phyloP scores from a whole-genome alignment of 2,797 vertebrate species.

The Hephaestus fuliginosus region DNA sequence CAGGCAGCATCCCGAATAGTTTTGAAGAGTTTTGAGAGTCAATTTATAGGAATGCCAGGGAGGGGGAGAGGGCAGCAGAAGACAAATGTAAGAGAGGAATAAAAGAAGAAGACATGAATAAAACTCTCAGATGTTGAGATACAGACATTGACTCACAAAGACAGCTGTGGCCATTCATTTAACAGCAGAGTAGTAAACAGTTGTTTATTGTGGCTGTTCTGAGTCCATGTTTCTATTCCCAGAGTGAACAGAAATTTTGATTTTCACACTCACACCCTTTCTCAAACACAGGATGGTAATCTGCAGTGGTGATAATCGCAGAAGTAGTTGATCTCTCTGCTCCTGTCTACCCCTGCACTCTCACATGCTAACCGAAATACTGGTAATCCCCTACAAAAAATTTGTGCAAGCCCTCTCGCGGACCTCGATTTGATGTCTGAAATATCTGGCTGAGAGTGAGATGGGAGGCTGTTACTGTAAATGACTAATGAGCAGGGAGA shows the following conservation, averaged over 20 bases:
- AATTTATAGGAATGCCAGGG: slow-evolving; percentile 28
- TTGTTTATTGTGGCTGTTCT: slow-evolving; percentile 24
- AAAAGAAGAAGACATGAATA: slow-evolving; percentile 19
- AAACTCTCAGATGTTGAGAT: slow-evolving; percentile 43
- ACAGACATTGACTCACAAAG: slow-evolving; percentile 10
- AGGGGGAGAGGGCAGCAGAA: not conserved
- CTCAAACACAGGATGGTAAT: slow-evolving; percentile 44
- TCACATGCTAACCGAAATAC: slow-evolving; percentile 26
- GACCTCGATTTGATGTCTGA: slow-evolving; percentile 29
- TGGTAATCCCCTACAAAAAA: slow-evolving; percentile 22
- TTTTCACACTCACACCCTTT: slow-evolving; percentile 17
- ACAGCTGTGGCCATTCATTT: slow-evolving; percentile 17
- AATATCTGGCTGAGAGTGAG: slow-evolving; percentile 27
- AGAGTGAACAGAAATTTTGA: not conserved
- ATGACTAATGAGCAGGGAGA: slow-evolving; percentile 34
- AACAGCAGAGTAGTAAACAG: slow-evolving; percentile 29
- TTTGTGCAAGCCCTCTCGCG: slow-evolving; percentile 10
- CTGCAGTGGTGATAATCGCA: slow-evolving; percentile 11
- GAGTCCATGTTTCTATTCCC: slow-evolving; percentile 9
- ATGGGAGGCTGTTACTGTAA: slow-evolving; percentile 32
- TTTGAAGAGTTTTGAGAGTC: slow-evolving; percentile 19
- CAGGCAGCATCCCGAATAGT: slow-evolving; percentile 21
- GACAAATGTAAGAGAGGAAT: slow-evolving; percentile 31
- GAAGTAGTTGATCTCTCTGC: slow-evolving; percentile 13
- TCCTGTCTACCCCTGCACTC: slow-evolving; percentile 12